Conservation (phyloP, 2,888 invertebrate genomes). For the Villa cingulata region DNA sequence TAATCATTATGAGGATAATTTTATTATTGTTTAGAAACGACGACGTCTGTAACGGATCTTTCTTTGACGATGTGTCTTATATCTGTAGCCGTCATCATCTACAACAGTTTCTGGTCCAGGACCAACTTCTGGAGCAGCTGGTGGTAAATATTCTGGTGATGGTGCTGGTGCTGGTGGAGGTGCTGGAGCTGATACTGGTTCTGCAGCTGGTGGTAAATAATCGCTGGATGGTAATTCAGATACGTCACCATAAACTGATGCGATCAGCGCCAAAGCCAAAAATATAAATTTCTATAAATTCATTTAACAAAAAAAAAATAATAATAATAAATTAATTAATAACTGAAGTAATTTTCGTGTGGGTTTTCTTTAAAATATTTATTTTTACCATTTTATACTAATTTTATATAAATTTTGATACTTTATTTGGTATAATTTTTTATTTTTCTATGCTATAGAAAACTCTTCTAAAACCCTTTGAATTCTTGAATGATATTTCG, state of each 20-base stretch:
- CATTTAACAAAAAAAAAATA: not conserved
- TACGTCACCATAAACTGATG: constrained; percentile 2
- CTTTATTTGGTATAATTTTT: too few species aligned
- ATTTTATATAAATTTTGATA: not conserved
- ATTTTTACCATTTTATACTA: too few species aligned
- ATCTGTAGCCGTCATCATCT: constrained; percentile 1
- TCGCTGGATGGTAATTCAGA: constrained; percentile 3
- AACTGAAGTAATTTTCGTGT: too few species aligned
- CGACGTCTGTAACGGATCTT: constrained; percentile 5
- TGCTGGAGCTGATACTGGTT: not conserved
- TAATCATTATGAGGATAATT: too few species aligned
- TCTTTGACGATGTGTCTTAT: not conserved
- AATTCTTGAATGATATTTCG: not conserved
- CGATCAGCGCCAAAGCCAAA: not conserved
- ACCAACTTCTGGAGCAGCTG: not conserved
- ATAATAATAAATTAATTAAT: too few species aligned
- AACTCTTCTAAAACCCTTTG: not conserved
- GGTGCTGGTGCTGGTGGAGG: not conserved
- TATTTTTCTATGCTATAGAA: too few species aligned
- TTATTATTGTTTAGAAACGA: not conserved
- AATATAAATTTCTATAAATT: constrained; percentile 2
- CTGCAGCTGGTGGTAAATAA: constrained; percentile 1
- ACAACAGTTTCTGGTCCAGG: not conserved
- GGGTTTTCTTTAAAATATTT: not conserved
- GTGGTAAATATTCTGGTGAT: not conserved